Evolutionary conservation across 2,888 invertebrate species (phyloP).

Genomic region (Cantharis flavilabris): DNA sequence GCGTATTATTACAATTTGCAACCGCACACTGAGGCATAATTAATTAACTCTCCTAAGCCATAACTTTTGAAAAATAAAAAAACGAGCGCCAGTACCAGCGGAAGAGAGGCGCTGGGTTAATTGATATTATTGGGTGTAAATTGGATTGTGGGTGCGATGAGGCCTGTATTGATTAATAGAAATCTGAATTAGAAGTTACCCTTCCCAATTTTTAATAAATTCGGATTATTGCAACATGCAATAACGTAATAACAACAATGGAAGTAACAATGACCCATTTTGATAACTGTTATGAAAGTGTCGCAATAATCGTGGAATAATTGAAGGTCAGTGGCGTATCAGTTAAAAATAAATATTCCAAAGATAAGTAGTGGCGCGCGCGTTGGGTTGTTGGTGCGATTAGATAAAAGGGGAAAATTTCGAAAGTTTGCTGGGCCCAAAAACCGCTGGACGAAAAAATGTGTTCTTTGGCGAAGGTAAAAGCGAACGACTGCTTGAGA

Average conservation of each 20-base stretch:
- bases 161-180: not conserved
- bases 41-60: not conserved
- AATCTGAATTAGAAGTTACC: not conserved
- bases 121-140: too few relatives aligned
- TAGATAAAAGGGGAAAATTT: not conserved
- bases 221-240: not conserved
- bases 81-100: too few relatives aligned
- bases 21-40: slow-evolving; percentile 65
- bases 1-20: slow-evolving; percentile 61
- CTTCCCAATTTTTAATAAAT: not conserved
- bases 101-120: too few relatives aligned
- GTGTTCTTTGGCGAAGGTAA: not conserved
- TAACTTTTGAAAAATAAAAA: not conserved
- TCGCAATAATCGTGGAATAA: not conserved
- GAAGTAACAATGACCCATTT: slow-evolving; percentile 15
- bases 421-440: not conserved
- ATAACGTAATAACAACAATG: not conserved
- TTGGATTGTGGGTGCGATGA: not conserved
- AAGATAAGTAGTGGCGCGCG: not conserved
- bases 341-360: not conserved
- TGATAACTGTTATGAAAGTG: slow-evolving; percentile 7
- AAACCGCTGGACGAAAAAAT: not conserved
- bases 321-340: slow-evolving; percentile 2
- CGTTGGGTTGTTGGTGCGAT: not conserved
- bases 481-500: not conserved